Evolutionary conservation across 2,888 invertebrate species (phyloP), one percentile per base, ranked within the genome.

Genomic region (Andrena minutula): DNA sequence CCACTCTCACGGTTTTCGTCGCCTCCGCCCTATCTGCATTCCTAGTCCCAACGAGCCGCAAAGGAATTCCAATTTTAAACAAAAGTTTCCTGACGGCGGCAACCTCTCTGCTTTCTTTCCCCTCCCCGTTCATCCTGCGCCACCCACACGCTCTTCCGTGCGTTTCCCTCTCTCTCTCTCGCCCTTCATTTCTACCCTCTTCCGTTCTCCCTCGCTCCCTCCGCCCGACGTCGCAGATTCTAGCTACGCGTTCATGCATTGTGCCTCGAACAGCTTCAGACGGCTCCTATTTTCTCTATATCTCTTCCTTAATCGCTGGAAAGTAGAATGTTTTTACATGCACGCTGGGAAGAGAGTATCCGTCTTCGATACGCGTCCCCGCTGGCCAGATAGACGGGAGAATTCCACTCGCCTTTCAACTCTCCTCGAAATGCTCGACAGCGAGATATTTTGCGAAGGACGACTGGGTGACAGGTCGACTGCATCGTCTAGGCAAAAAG

Each of bases 21-120:
- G 89, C 86, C 87, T 85, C 84, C 89, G 72, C 87, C 89, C 91
- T 87, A 92, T 92, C 91, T 92, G 92, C 91, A 92, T 92, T 92
- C 92, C 92, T 90, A 89, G 90, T 90, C 88, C 86, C 91, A 91
- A 92, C 91, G 90, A 92, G 92, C 92, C 91, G 91, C 90, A 91
- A 92, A 91, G 92, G 92, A 92, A 92, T 92, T 92, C 91, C 92
- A 92, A 92, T 92, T 92, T 92, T 91, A 91, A 92, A 92, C 92
- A 92, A 92, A 92, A 92, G 92, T 92, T 92, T 91, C 90, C 89
- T 91, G 89, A 89, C 91, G 90, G 87, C 86, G 86, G 90, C 88
- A 90, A 89, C 90, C 88, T 89, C 87, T 82, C 77, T 77, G 79
- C 79, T 78, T 79, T 80, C 78, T 81, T 75, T 84, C 79, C 78